A percentile compares a stretch with the other conserved stretches of the same genome.
These are phyloP conservation scores for Drosophila baimaii DNA, from an alignment of 1,140 invertebrate genomes.

Conservation along the genomic window DNA sequence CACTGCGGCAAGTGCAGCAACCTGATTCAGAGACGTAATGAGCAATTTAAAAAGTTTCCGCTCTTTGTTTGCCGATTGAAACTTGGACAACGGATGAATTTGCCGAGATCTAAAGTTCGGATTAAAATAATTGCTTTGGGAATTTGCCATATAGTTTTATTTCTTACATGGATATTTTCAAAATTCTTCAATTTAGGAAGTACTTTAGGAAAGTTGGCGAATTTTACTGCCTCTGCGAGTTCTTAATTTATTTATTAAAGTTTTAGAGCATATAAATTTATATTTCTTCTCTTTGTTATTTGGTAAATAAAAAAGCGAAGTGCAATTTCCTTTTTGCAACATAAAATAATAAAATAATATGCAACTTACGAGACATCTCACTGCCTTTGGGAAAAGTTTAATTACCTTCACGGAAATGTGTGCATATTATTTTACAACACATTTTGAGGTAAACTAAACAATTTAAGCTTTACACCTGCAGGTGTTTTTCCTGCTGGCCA, in stretches of 20 bases:
- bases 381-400: conserved; percentile 5
- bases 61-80: conserved; percentile 42
- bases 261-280: neutral
- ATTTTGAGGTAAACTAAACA: conserved; percentile 3
- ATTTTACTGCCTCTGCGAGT: no score
- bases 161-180: neutral
- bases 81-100: conserved; percentile 17
- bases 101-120: conserved; percentile 13
- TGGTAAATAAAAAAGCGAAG: neutral
- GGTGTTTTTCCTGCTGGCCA: neutral
- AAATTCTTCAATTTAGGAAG: no score
- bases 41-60: conserved; percentile 73
- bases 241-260: neutral
- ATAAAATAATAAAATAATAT: conserved; percentile 10
- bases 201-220: no score
- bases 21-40: conserved; percentile 75
- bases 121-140: conserved; percentile 22
- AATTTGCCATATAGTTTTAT: conserved; percentile 1
- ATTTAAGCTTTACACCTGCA: conserved; percentile 14
- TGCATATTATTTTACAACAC: conserved; percentile 5
- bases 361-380: neutral
- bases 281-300: neutral
- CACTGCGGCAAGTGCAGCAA: conserved; percentile 55
- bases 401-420: conserved; percentile 2
- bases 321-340: no score